A percentile compares a stretch with the other conserved stretches of the same genome.
Evolutionary conservation across 2,113 vertebrate genomes (phyloP).

Genomic region (Blennius ocellaris): DNA sequence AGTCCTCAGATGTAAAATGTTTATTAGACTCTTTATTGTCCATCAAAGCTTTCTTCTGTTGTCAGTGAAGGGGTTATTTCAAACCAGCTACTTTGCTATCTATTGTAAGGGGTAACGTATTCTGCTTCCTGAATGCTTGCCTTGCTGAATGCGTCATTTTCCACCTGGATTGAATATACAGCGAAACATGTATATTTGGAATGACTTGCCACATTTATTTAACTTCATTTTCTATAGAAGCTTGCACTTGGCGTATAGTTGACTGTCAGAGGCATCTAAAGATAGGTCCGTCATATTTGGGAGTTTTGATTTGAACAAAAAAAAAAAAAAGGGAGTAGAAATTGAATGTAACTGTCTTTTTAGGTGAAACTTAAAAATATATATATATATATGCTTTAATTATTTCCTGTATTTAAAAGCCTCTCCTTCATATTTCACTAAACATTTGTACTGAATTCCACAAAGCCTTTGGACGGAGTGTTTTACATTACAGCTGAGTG

Average conservation of each 20-base stretch:
- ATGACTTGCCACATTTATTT: conserved; percentile 46
- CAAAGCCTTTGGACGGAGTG: conserved; percentile 46
- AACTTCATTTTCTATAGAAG: conserved; percentile 58
- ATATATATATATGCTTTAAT: conserved; percentile 14
- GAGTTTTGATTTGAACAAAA: conserved; percentile 31
- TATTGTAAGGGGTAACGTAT: conserved; percentile 84
- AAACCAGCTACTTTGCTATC: conserved; percentile 77
- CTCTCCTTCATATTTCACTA: conserved; percentile 57
- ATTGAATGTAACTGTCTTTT: conserved; percentile 17
- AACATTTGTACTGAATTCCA: conserved; percentile 65
- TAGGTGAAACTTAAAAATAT: conserved; percentile 22
- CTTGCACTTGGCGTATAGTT: conserved; percentile 51
- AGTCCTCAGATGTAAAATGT: conserved; percentile 22
- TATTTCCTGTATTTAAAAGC: conserved; percentile 31
- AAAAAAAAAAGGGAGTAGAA: conserved; percentile 10
- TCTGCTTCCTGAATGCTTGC: conserved; percentile 77
- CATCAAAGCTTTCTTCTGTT: conserved; percentile 77
- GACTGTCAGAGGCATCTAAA: conserved; percentile 41
- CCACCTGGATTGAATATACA: conserved; percentile 78
- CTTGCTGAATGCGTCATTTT: conserved; percentile 76
- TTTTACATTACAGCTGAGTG: conserved; percentile 34
- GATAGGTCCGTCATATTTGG: conserved; percentile 24
- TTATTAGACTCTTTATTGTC: conserved; percentile 60
- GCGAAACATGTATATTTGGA: conserved; percentile 78
- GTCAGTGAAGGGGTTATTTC: conserved; percentile 79